Conservation (phyloP, 1,140 invertebrate species). For the Ditylenchus dipsaci region DNA sequence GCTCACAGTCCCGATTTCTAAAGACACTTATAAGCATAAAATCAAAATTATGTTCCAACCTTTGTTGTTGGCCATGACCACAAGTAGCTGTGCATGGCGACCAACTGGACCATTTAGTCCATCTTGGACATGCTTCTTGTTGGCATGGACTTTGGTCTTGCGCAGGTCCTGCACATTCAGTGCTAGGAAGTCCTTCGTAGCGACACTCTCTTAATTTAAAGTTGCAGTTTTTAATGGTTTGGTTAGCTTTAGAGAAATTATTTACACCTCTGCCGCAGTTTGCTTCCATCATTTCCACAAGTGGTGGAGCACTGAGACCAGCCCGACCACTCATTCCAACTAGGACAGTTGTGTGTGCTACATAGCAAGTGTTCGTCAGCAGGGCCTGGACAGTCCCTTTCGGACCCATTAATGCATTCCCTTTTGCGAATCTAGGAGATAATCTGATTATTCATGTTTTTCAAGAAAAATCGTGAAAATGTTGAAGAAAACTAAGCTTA, state of each 20-base stretch:
- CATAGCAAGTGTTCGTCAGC: conserved; percentile 25
- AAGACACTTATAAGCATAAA: conserved; percentile 12
- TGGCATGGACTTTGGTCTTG: conserved; percentile 37
- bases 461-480: not conserved
- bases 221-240: too few relatives aligned
- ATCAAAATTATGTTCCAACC: not conserved
- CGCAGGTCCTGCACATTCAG: conserved; percentile 24
- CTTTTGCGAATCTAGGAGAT: conserved; percentile 19
- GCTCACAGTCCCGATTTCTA: conserved; percentile 35
- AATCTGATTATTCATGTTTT: not conserved
- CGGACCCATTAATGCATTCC: conserved; percentile 28
- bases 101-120: conserved; percentile 32
- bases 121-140: conserved; percentile 33
- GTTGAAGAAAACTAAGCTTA: conserved; percentile 9
- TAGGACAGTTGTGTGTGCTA: conserved; percentile 28
- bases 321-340: conserved; percentile 18
- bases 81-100: conserved; percentile 36
- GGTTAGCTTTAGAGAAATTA: not conserved
- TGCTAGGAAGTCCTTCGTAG: conserved; percentile 28
- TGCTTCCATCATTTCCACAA: conserved; percentile 24
- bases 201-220: conserved; percentile 25
- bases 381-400: conserved; percentile 24
- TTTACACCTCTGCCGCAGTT: conserved; percentile 12
- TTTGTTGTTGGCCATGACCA: conserved; percentile 42
- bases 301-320: conserved; percentile 12